Evolutionary conservation across 2,113 vertebrate genomes (phyloP), one percentile per base, ranked within the genome.

Genomic region (Morone saxatilis): DNA sequence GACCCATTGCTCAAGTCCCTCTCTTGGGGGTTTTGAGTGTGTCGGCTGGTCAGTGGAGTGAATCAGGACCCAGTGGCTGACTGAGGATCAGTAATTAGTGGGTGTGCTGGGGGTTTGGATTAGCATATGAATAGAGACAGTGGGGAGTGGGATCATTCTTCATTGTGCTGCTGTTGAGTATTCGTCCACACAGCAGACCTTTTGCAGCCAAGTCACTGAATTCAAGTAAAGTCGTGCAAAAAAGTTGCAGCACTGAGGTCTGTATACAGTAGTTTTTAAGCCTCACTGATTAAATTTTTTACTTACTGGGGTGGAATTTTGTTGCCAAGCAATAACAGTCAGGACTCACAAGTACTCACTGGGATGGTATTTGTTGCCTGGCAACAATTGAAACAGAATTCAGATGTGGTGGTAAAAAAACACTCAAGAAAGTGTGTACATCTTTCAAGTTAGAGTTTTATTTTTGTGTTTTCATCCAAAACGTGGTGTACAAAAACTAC

Each of bases 71-170:
- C 63, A 72, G 38, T 12, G 76, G 62, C 70, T 41, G 54, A 59
- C 67, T 74, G 54, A 70, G 75, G 65, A 85, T 86, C 47, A 43
- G 86, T 86, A 87, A 91, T 90, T 87, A 78, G 86, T 67, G 74
- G 62, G 74, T 78, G 84, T 81, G 82, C 73, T 70, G 41, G 36
- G 73, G 66, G 50, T 68, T 83, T 14, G 36, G 43, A 94, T 94
- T 94, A 89, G 56, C 92, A 92, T 91, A 70, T 88, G 89, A 93
- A 94, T 88, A 12, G 76, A 84, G 85, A 80, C 81, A 82, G 86
- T 76, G 67, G 78, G 79, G 83, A 90, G 80, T 68, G 57, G 79
- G 81, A 74, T 90, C 89, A 68, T 43, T 73, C 53, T 67, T 84
- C 67, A 81, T 69, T 90, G 85, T 73, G 56, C 54, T 53, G 53